These are phyloP conservation scores for Nyctibius grandis DNA, from an alignment of 2,797 vertebrate species.

Conservation along the genomic window DNA sequence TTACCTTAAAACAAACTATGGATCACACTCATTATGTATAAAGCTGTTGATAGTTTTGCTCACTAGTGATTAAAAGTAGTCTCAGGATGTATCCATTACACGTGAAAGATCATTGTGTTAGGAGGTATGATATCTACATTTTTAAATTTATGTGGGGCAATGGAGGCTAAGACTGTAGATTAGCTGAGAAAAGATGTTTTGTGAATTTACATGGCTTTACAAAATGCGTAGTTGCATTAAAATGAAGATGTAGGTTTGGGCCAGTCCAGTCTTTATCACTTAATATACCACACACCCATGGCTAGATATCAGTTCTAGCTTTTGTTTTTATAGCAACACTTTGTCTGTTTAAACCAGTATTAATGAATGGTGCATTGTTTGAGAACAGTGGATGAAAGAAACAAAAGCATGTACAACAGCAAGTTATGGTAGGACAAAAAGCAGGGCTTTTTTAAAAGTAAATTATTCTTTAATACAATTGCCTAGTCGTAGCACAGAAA, in stretches of 20 bases:
- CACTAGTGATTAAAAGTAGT: not conserved
- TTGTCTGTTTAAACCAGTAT: not conserved
- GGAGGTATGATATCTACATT: not conserved
- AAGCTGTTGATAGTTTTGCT: not conserved
- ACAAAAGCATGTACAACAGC: not conserved
- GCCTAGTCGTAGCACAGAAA: not conserved
- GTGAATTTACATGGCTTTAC: not conserved
- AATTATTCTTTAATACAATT: not conserved
- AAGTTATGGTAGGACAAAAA: not conserved
- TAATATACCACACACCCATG: not conserved
- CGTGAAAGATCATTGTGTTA: not conserved
- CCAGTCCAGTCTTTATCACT: not conserved
- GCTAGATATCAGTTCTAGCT: not conserved
- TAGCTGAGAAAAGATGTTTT: not conserved
- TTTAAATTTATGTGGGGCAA: not conserved
- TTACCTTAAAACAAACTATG: not conserved
- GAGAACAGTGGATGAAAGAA: not conserved
- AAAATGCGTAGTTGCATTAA: accelerated
- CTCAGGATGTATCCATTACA: not conserved
- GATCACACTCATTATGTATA: not conserved
- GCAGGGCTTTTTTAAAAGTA: accelerated
- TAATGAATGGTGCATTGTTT: not conserved
- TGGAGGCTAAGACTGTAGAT: not conserved
- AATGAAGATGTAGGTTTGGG: not conserved
- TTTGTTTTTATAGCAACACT: not conserved